A percentile compares a stretch with the other conserved stretches of the same genome.
These are phyloP conservation scores for Phoebastria nigripes DNA, from an alignment of 2,797 vertebrate genomes.

Conservation along the genomic window DNA sequence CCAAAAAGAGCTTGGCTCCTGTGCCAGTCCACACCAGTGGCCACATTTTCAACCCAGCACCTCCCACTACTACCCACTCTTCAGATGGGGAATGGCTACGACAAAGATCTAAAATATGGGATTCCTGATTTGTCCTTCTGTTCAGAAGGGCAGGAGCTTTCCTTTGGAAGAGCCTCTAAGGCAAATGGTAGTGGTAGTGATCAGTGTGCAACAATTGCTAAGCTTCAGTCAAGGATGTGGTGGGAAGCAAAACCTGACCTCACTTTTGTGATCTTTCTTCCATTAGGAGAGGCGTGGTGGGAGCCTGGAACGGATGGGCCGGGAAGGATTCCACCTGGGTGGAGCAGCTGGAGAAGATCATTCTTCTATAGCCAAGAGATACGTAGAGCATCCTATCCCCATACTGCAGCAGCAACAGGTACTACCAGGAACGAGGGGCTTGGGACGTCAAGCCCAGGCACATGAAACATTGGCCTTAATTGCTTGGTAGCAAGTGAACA, in stretches of 20 bases:
- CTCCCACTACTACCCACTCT: neutral
- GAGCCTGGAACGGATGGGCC: conserved; percentile 55
- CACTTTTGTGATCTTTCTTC: neutral
- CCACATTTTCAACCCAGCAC: neutral
- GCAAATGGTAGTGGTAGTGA: neutral
- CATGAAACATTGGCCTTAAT: neutral
- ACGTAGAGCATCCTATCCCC: conserved; percentile 47
- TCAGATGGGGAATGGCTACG: neutral
- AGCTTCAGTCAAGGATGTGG: neutral
- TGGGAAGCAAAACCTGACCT: neutral
- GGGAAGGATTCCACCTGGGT: conserved; percentile 46
- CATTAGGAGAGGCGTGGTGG: conserved; percentile 60
- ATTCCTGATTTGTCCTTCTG: neutral
- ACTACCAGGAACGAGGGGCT: neutral
- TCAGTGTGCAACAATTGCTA: neutral
- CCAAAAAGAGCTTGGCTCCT: neutral
- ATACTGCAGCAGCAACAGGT: conserved; percentile 71
- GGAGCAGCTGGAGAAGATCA: conserved; percentile 55
- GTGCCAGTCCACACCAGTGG: neutral
- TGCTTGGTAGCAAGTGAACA: neutral
- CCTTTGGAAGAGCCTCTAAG: neutral
- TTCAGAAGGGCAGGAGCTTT: neutral
- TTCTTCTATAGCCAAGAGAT: conserved; percentile 52
- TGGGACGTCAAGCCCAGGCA: neutral
- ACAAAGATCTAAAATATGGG: neutral